Conservation (phyloP, 2,113 vertebrate genomes). For the Charadrius vociferus region DNA sequence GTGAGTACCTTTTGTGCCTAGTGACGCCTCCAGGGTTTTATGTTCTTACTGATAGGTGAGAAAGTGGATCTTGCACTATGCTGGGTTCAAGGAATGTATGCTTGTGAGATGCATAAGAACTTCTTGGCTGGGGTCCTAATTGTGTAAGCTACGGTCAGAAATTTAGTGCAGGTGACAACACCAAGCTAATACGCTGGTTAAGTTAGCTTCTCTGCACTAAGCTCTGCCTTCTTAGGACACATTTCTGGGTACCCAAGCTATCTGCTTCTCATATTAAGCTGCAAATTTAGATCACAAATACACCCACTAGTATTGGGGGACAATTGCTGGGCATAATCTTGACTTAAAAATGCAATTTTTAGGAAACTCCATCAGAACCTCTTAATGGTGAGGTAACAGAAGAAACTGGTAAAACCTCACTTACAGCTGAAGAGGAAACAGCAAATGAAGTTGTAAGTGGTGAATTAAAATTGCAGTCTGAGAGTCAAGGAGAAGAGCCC, state of each 20-base stretch:
- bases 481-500: constrained; percentile 66
- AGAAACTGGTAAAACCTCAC: constrained; percentile 44
- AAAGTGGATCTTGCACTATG: fast-evolving
- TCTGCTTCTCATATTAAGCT: background rate
- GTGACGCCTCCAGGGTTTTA: background rate
- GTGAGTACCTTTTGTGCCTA: background rate
- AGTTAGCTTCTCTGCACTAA: background rate
- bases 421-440: constrained; percentile 53
- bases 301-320: background rate
- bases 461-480: constrained; percentile 63
- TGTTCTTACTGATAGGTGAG: background rate
- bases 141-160: background rate
- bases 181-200: background rate
- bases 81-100: background rate
- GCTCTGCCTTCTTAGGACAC: background rate
- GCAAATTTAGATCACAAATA: background rate
- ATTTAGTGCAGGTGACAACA: background rate
- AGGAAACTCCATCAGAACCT: constrained; percentile 73
- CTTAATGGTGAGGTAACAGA: constrained; percentile 78
- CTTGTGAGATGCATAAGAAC: background rate
- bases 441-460: constrained; percentile 57
- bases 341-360: background rate
- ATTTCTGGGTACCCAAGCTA: background rate
- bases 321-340: background rate
- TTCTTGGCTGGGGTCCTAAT: background rate